These are phyloP conservation scores for Brachionus paranguensis DNA, from an alignment of 1,140 invertebrate species.

Conservation along the genomic window DNA sequence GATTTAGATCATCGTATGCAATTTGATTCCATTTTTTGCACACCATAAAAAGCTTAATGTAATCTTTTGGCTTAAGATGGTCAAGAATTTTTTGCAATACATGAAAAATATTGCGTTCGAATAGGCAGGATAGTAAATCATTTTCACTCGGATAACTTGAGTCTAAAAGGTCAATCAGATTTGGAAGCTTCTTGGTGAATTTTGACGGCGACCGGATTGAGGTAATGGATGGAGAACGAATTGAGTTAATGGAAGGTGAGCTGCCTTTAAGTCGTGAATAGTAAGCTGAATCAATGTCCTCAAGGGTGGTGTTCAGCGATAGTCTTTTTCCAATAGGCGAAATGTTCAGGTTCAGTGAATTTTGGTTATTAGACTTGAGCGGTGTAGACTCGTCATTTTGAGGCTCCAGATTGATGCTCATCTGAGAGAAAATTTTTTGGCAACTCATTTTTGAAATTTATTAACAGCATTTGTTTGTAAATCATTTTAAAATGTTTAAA, in stretches of 20 bases:
- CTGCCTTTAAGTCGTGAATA: background rate
- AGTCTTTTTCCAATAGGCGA: background rate
- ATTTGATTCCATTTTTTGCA: slow-evolving; percentile 12
- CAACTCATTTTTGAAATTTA: background rate
- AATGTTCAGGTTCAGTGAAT: background rate
- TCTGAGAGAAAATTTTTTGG: background rate
- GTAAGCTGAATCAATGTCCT: background rate
- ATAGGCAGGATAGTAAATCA: background rate
- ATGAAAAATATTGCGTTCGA: background rate
- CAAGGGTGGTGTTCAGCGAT: background rate
- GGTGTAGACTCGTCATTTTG: background rate
- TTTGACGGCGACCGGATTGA: background rate
- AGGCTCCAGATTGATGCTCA: background rate
- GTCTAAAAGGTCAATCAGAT: background rate
- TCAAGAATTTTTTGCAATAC: background rate
- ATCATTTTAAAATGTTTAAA: background rate
- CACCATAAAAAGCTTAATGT: background rate
- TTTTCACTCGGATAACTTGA: background rate
- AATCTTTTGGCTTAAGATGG: background rate
- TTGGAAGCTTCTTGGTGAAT: background rate
- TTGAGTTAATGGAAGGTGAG: background rate
- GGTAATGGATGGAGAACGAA: background rate
- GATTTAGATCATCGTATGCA: background rate
- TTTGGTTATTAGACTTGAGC: background rate
- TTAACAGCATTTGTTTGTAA: background rate